These are phyloP conservation scores for Melanotaenia trifasciata DNA, from an alignment of 2,797 vertebrate genomes.

Conservation along the genomic window DNA sequence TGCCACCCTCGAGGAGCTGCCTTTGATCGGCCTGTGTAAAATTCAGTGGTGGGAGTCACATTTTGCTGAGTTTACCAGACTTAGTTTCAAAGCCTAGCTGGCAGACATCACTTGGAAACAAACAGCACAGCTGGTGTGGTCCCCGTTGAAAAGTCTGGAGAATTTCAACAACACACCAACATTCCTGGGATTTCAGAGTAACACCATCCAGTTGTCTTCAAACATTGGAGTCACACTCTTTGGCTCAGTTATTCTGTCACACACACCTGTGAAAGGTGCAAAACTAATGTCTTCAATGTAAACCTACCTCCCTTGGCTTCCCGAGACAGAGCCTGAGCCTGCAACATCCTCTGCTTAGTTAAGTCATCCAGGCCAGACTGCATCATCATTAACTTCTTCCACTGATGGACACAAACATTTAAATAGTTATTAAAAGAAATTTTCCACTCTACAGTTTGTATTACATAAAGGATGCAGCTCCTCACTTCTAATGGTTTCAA, in stretches of 20 bases:
- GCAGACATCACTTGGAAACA: conserved; percentile 56
- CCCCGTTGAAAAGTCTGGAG: conserved; percentile 52
- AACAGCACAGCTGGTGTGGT: conserved; percentile 47
- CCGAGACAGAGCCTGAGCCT: conserved; percentile 78
- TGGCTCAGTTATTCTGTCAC: conserved; percentile 36
- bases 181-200: conserved; percentile 36
- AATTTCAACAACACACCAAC: conserved; percentile 36
- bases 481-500: not conserved
- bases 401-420: conserved; percentile 31
- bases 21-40: conserved; percentile 67
- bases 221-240: conserved; percentile 33
- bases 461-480: not conserved
- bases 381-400: conserved; percentile 68
- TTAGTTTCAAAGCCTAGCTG: conserved; percentile 60
- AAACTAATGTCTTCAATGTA: not conserved
- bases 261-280: conserved; percentile 24
- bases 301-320: conserved; percentile 81
- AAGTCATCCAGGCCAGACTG: conserved; percentile 63
- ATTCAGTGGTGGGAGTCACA: conserved; percentile 68
- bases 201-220: conserved; percentile 26
- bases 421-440: not conserved
- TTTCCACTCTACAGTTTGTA: not conserved
- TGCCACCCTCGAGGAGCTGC: conserved; percentile 58
- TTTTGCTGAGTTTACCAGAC: conserved; percentile 72
- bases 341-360: conserved; percentile 76